phyloP scores from a whole-genome alignment of 2,113 vertebrate species.

The Origma solitaria region DNA sequence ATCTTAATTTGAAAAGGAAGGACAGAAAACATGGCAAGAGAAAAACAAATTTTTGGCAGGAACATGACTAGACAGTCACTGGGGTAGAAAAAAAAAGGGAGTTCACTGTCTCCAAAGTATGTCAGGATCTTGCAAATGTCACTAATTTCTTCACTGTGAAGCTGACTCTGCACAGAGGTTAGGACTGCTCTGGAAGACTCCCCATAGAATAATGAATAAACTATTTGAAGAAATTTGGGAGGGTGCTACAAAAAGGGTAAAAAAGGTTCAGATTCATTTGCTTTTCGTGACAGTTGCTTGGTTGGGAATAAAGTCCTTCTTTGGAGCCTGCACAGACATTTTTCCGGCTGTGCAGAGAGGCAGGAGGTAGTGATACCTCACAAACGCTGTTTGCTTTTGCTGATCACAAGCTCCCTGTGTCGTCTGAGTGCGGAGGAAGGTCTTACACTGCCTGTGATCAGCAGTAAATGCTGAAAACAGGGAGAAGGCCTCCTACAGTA shows the following conservation, averaged over 20 bases:
- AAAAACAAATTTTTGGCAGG: conserved; percentile 55
- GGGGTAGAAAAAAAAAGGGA: not conserved
- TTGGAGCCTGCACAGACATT: not conserved
- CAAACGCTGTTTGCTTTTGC: not conserved
- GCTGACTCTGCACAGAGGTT: not conserved
- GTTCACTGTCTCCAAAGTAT: not conserved
- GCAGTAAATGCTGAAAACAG: not conserved
- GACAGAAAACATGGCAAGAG: conserved; percentile 40
- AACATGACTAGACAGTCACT: conserved; percentile 1
- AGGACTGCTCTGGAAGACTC: not conserved
- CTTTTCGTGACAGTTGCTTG: not conserved
- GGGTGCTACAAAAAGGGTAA: not conserved
- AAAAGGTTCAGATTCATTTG: not conserved
- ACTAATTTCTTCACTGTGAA: not conserved
- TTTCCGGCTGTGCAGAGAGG: not conserved
- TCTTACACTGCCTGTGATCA: not conserved
- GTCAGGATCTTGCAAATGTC: not conserved
- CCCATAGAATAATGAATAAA: not conserved
- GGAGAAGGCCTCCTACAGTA: not conserved
- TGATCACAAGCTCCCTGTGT: not conserved
- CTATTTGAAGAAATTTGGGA: not conserved
- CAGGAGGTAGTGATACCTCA: not conserved
- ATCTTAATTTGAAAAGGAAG: conserved; percentile 9
- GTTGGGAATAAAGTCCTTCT: not conserved
- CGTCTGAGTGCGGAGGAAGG: not conserved